These are phyloP conservation scores for Rugalucina vietnamica DNA, from an alignment of 2,888 invertebrate genomes.

Conservation along the genomic window DNA sequence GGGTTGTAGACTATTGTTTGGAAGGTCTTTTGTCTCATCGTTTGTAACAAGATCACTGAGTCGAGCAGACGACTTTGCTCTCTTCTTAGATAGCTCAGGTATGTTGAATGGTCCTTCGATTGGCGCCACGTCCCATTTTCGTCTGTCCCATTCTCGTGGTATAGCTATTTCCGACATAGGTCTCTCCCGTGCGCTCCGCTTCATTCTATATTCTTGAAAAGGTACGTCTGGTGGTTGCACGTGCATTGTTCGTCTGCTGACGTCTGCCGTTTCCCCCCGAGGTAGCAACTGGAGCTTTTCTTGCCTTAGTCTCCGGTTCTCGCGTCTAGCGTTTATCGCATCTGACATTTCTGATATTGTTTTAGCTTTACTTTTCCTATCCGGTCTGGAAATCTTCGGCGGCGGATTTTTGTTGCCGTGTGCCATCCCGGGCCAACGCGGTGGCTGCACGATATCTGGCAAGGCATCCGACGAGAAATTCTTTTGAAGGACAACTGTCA, in stretches of 20 bases:
- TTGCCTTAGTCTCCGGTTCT: background rate
- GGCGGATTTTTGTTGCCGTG: conserved; percentile 3
- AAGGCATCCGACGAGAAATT: background rate
- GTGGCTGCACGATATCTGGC: background rate
- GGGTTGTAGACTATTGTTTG: background rate
- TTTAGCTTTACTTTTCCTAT: background rate
- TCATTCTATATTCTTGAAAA: conserved; percentile 12
- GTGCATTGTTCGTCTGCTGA: conserved; percentile 5
- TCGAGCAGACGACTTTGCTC: background rate
- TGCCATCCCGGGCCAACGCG: conserved; percentile 11
- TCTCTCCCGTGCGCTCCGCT: conserved; percentile 29
- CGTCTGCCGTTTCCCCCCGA: background rate
- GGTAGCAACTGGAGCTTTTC: background rate
- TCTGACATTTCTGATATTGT: conserved; percentile 32
- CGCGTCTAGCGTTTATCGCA: background rate
- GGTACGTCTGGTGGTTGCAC: conserved; percentile 19
- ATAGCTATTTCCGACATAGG: conserved; percentile 48
- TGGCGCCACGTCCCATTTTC: conserved; percentile 50
- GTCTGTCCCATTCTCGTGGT: conserved; percentile 37
- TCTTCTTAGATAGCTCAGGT: background rate
- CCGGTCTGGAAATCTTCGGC: background rate
- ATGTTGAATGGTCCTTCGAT: conserved; percentile 15
- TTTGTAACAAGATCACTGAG: too few species aligned
- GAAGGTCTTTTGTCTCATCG: background rate
- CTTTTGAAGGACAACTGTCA: background rate